Conservation (phyloP, 2,888 invertebrate species). For the Plagodis dolabraria region DNA sequence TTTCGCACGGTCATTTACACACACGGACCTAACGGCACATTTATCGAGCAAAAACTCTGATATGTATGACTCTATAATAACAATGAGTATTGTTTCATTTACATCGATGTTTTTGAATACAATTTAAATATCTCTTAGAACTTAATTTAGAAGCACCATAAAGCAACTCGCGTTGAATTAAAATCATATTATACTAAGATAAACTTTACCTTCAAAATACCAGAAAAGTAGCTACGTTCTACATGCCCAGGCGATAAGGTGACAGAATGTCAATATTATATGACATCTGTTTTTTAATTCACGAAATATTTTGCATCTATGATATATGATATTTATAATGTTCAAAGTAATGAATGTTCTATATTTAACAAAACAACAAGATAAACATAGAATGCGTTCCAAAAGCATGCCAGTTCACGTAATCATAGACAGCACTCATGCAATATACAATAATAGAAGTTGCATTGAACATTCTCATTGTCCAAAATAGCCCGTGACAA, state of each 20-base stretch:
- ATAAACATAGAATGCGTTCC: conserved; percentile 17
- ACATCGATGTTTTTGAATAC: conserved; percentile 1
- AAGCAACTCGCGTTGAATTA: no score
- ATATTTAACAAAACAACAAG: conserved; percentile 7
- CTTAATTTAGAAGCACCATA: no score
- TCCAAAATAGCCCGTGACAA: conserved; percentile 73
- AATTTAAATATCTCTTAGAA: not conserved
- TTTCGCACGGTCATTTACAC: conserved; percentile 50
- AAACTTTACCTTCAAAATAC: no score
- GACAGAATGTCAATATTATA: no score
- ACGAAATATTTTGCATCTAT: no score
- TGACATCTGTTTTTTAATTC: no score
- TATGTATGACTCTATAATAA: conserved; percentile 43
- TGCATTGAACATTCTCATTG: conserved; percentile 70
- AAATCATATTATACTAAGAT: no score
- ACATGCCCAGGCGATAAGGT: no score
- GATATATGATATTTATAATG: no score
- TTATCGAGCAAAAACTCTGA: conserved; percentile 50
- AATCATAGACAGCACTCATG: conserved; percentile 20
- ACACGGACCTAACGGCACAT: conserved; percentile 49
- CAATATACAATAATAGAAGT: conserved; percentile 40
- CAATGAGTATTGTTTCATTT: conserved; percentile 6
- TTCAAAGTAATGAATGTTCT: no score
- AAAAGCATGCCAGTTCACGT: conserved; percentile 17
- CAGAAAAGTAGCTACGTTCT: no score